A percentile compares a stretch with the other conserved stretches of the same genome.
phyloP scores from a whole-genome alignment of 2,888 invertebrate species.

The Tetragonisca angustula region DNA sequence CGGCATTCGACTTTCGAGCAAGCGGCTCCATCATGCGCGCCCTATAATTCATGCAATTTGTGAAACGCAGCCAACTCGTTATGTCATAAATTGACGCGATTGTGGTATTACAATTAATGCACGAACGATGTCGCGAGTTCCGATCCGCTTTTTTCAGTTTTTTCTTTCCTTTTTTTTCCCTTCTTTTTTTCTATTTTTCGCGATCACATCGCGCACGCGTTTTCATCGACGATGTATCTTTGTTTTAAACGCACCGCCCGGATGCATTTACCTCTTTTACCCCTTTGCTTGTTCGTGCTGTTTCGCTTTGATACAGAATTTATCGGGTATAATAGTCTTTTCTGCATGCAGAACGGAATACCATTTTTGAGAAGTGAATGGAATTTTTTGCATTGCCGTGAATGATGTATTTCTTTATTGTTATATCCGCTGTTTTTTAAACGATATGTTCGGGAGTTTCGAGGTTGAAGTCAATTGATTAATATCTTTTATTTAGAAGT shows the following conservation, averaged over 20 bases:
- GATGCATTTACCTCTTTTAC: neutral
- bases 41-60: constrained; percentile 56
- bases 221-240: neutral
- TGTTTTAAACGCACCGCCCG: neutral
- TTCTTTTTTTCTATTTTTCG: neutral
- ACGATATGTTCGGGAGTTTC: neutral
- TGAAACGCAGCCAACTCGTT: constrained; percentile 51
- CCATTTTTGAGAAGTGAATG: neutral
- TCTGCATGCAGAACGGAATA: too few relatives aligned
- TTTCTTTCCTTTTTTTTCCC: neutral
- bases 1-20: constrained; percentile 44
- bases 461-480: neutral
- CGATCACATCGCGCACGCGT: neutral
- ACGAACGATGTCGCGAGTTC: constrained; percentile 22
- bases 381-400: neutral
- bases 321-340: neutral
- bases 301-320: neutral
- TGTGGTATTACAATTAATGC: constrained; percentile 53
- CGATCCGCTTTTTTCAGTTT: constrained; percentile 11
- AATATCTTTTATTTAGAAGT: neutral
- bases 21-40: constrained; percentile 25
- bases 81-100: constrained; percentile 55
- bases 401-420: neutral
- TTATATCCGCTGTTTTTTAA: neutral
- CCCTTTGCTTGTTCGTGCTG: neutral